These are phyloP conservation scores for Aurelia aurita complex sp. Pacific DNA, from an alignment of 30 jellyfish, hydroid and myxozoan genomes.

Conservation along the genomic window DNA sequence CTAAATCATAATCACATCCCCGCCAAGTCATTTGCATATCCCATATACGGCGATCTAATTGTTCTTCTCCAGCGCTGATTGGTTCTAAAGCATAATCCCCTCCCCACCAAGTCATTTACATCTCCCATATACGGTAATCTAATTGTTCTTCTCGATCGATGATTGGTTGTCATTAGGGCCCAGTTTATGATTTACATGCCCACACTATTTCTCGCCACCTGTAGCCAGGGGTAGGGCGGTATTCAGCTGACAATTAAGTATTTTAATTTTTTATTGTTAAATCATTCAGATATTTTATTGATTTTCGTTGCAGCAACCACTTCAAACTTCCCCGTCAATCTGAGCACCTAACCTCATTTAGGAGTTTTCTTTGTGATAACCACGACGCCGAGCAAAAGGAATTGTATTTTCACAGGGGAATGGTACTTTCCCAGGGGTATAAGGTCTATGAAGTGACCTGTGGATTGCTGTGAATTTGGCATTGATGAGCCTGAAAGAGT, in stretches of 20 bases:
- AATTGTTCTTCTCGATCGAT: conserved; percentile 21
- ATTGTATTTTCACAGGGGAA: not conserved
- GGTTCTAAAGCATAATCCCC: not conserved
- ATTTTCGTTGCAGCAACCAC: conserved; percentile 20
- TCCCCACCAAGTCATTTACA: conserved; percentile 42
- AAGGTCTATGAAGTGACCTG: too few species aligned
- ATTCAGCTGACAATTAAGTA: conserved; percentile 43
- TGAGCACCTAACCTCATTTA: conserved; percentile 27
- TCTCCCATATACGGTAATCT: conserved; percentile 44
- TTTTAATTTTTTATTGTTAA: conserved; percentile 49
- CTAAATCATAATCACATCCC: conserved; percentile 11
- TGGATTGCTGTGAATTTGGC: too few species aligned
- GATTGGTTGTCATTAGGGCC: conserved; percentile 39
- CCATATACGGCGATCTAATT: conserved; percentile 51
- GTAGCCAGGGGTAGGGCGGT: conserved; percentile 60
- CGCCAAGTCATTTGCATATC: conserved; percentile 40
- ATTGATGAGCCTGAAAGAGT: too few species aligned
- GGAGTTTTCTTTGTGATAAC: conserved; percentile 8
- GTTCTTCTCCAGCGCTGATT: conserved; percentile 9
- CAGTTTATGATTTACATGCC: conserved; percentile 20
- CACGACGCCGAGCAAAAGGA: not conserved
- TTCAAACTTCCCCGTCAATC: conserved; percentile 8
- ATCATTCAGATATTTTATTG: conserved; percentile 14
- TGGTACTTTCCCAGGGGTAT: too few species aligned
- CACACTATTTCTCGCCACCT: conserved; percentile 65